These are phyloP conservation scores for Fringilla coelebs DNA, from an alignment of 2,797 vertebrate species.

Conservation along the genomic window DNA sequence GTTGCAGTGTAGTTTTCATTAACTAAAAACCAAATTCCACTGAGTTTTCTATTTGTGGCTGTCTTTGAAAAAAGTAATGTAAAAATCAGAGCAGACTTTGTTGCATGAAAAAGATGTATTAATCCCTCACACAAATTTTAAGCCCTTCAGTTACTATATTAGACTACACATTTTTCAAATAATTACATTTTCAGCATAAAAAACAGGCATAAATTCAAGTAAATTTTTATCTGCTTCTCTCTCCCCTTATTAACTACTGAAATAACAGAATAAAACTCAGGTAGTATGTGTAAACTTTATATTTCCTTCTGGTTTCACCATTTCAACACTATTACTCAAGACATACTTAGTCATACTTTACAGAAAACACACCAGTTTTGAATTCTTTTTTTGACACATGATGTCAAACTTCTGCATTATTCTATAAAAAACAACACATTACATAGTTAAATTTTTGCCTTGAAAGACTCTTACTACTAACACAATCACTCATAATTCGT, in stretches of 20 bases:
- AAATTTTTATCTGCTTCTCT: neutral
- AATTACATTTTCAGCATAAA: neutral
- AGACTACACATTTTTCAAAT: neutral
- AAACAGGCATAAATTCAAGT: neutral
- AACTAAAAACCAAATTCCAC: neutral
- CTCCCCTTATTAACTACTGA: neutral
- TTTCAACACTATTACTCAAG: neutral
- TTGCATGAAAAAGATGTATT: neutral
- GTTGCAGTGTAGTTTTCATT: neutral
- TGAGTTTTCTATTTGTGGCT: neutral
- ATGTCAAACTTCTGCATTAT: neutral
- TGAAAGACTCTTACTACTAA: neutral
- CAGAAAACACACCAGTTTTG: neutral
- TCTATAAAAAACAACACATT: neutral
- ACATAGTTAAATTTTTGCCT: neutral
- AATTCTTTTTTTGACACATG: neutral
- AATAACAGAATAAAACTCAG: neutral
- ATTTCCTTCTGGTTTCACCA: neutral
- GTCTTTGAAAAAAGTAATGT: neutral
- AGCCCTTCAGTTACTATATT: neutral
- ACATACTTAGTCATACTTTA: neutral
- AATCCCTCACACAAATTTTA: neutral
- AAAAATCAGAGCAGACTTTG: neutral
- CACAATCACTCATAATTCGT: neutral
- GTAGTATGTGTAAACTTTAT: neutral